These are phyloP conservation scores for Rhinella marina DNA, from an alignment of 2,797 vertebrate genomes.

Conservation along the genomic window DNA sequence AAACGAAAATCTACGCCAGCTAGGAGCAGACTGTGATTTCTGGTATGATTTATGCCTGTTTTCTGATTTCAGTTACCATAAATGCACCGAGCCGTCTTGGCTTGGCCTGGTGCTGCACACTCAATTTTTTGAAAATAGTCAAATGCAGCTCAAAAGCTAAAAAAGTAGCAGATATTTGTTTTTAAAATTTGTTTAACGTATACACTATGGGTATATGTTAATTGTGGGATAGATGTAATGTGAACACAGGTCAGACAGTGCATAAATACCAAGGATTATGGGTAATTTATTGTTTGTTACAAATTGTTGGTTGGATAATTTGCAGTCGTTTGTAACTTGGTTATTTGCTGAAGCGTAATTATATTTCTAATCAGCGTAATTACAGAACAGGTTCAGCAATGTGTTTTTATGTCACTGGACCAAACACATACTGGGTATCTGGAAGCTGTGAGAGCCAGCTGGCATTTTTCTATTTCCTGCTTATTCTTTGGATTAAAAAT, in stretches of 20 bases:
- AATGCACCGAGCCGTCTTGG: too few relatives aligned
- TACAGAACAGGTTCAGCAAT: slow-evolving; percentile 8
- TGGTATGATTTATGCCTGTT: too few relatives aligned
- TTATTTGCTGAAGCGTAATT: neutral
- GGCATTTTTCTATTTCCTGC: slow-evolving; percentile 12
- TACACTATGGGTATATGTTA: too few relatives aligned
- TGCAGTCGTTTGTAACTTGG: neutral
- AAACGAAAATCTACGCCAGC: too few relatives aligned
- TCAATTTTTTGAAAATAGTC: too few relatives aligned
- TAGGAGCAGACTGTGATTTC: too few relatives aligned
- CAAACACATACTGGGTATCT: slow-evolving; percentile 3
- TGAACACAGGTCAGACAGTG: neutral
- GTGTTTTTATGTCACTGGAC: slow-evolving; percentile 4
- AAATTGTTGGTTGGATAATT: neutral
- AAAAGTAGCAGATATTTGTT: too few relatives aligned
- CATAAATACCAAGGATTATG: neutral
- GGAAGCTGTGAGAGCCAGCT: neutral
- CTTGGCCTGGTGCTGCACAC: too few relatives aligned
- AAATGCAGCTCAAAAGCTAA: too few relatives aligned
- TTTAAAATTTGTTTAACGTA: too few relatives aligned
- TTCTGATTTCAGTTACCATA: too few relatives aligned
- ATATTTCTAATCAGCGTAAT: neutral
- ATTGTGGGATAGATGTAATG: neutral
- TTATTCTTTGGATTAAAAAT: neutral
- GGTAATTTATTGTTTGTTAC: neutral